Base-by-base conservation (phyloP, 1,140 invertebrate genomes). In the Sipha flava region DNA sequence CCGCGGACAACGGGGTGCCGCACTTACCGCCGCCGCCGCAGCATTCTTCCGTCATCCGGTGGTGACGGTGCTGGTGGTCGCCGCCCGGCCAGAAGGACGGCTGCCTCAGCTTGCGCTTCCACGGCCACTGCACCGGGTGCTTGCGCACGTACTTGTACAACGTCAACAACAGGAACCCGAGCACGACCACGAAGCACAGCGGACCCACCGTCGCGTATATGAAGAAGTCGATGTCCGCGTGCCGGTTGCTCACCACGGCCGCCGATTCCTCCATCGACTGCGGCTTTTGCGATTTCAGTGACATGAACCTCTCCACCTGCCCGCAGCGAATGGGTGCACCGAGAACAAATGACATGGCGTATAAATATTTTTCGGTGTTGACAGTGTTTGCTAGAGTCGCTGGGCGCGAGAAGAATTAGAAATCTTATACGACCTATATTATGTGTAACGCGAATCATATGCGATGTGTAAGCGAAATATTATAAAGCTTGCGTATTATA, bases 141-240 rank as follows among this genome's bases (percentile, higher is more conserved):
- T 81, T 82, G 29, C 81, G 79, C 26, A 83, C 49, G 40, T 83
- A 83, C 16, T 82, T 79, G 37, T 79, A 82, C 5, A 84, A 29
- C 6, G 82, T 81, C 18, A 83, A 70, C 7, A 84, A 59, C n/a
- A 80, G 26, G 23, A 81, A 82, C n/a, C 81, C 79, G 9, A 84
- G 66, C 3, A 84, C 79, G 14, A 83, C 68, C 16, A 82, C 57
- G 12, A 83, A 79, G 45, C 82, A 83, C 12, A 82, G 80, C 5
- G 82, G 82, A 2, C 84, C 84, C 7, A 84, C 79, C 5, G 80
- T 81, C 1, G 82, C 79, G 79, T 83, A 85, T 31, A 85, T 83
- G 14, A 83, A 80, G 7, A 81, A 75, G 49, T 84, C 84, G 18
- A 84, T 82, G 81, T 85, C 83, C 9, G 59, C 79, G 80, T 85